These are phyloP conservation scores for Rynchops niger DNA, from an alignment of 2,113 vertebrate species.

Conservation along the genomic window DNA sequence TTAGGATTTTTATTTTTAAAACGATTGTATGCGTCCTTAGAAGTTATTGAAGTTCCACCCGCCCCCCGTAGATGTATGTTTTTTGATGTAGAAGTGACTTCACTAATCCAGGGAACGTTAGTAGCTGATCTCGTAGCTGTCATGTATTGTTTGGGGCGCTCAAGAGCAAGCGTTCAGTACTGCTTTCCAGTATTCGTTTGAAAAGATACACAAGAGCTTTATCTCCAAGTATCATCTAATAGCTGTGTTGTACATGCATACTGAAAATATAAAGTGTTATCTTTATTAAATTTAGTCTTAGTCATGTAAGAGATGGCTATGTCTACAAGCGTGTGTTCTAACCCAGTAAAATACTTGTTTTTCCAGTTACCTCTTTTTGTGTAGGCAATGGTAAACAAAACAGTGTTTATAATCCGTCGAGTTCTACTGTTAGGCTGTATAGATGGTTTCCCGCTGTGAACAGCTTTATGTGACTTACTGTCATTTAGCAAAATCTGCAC, in stretches of 20 bases:
- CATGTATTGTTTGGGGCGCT: not conserved
- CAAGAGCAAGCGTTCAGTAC: rapidly evolving
- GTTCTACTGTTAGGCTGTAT: not conserved
- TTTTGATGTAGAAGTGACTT: rapidly evolving
- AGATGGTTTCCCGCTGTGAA: not conserved
- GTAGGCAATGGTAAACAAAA: not conserved
- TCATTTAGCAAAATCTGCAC: not conserved
- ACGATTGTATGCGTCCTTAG: not conserved
- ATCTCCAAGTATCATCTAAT: not conserved
- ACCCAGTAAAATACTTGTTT: not conserved
- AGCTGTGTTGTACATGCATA: not conserved
- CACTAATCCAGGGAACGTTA: rapidly evolving
- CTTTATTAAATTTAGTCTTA: not conserved
- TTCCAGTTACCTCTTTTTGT: not conserved
- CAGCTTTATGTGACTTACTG: not conserved
- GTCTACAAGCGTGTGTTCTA: not conserved
- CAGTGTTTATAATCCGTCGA: not conserved
- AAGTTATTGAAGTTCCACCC: not conserved
- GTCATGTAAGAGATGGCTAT: not conserved
- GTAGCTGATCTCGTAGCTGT: not conserved
- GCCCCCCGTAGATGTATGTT: rapidly evolving
- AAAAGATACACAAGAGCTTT: not conserved
- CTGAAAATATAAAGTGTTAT: not conserved
- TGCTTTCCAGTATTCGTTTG: not conserved
- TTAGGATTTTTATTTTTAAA: no score